Evolutionary conservation across 1,140 invertebrate genomes (phyloP).

Genomic region (Trachymyrmex cornetzi): DNA sequence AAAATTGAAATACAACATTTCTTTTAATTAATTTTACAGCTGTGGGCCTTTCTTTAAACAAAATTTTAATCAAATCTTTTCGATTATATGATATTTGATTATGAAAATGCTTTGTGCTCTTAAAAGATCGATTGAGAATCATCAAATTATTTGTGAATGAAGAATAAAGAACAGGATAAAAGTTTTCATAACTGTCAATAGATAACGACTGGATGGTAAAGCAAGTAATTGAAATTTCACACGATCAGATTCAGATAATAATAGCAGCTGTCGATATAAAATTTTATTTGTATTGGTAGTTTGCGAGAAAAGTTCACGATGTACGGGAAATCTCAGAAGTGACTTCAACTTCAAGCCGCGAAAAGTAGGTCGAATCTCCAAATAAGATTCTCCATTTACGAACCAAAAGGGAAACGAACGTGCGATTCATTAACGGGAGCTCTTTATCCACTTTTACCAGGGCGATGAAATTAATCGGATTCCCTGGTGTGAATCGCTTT

Average conservation of each 20-base stretch:
- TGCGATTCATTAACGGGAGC: constrained; percentile 58
- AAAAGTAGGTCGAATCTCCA: constrained; percentile 52
- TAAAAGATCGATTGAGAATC: neutral
- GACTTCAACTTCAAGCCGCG: constrained; percentile 43
- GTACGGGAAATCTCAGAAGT: constrained; percentile 35
- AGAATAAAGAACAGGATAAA: neutral
- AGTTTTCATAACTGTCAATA: neutral
- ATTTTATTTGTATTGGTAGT: constrained; percentile 37
- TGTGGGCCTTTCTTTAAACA: neutral
- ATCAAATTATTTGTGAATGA: neutral
- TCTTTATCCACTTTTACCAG: constrained; percentile 58
- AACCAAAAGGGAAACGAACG: constrained; percentile 27
- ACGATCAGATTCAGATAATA: neutral
- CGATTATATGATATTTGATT: neutral
- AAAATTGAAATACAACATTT: neutral
- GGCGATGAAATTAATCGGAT: constrained; percentile 42
- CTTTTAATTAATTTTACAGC: neutral
- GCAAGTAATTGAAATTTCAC: constrained; percentile 1
- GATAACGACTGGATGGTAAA: neutral
- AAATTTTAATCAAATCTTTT: neutral
- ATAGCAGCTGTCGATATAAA: constrained; percentile 8
- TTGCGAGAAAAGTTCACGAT: neutral
- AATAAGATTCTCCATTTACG: constrained; percentile 55
- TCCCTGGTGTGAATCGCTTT: constrained; percentile 45
- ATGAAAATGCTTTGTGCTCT: neutral